A percentile compares a stretch with the other conserved stretches of the same genome.
Evolutionary conservation across 2,888 invertebrate genomes (phyloP).

Genomic region (Druceiella hillmani): DNA sequence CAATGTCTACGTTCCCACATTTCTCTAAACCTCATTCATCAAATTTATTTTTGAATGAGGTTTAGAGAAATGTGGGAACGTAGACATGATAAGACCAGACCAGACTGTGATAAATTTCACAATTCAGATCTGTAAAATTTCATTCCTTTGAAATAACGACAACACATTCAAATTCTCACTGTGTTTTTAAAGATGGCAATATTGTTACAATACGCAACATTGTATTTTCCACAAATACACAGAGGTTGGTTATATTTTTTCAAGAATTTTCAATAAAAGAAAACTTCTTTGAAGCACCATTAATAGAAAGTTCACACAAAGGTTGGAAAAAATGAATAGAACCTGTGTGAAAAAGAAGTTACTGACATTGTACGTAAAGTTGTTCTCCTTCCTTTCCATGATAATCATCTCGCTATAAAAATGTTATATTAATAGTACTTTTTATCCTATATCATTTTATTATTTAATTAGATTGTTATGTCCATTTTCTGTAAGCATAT

Average conservation of each 20-base stretch:
- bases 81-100: too few relatives aligned
- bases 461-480: too few relatives aligned
- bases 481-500: too few relatives aligned
- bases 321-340: conserved; percentile 2
- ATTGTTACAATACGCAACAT: conserved; percentile 7
- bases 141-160: conserved; percentile 12
- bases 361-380: conserved; percentile 3
- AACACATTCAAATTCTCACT: conserved; percentile 3
- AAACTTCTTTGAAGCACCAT: conserved; percentile 10
- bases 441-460: too few relatives aligned
- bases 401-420: too few relatives aligned
- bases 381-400: conserved; percentile 3
- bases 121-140: conserved; percentile 4
- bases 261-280: conserved; percentile 12
- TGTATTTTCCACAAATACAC: conserved; percentile 4
- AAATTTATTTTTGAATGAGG: conserved; percentile 1
- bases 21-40: not conserved
- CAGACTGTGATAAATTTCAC: conserved; percentile 2
- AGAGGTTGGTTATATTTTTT: conserved; percentile 10
- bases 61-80: not conserved
- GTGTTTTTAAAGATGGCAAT: conserved; percentile 7
- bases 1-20: conserved; percentile 1
- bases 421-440: conserved; percentile 9
- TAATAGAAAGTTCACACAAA: conserved; percentile 13
- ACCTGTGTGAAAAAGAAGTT: conserved; percentile 1